Evolutionary conservation across 1,140 invertebrate species (phyloP).

Genomic region (Dreissena polymorpha): DNA sequence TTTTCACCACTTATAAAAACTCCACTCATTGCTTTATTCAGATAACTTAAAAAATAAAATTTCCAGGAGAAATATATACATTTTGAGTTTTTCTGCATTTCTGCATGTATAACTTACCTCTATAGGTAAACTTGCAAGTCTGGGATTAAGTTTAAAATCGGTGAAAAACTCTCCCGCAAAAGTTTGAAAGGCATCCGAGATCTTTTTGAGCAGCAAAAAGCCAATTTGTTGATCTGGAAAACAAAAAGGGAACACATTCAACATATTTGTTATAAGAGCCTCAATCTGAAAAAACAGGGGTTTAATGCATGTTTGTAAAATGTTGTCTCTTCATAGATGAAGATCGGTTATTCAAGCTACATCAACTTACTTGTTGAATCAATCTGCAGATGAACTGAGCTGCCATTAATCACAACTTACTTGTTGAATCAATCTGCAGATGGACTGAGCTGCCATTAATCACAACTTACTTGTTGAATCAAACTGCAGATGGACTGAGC

Average conservation of each 20-base stretch:
- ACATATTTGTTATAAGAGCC: neutral
- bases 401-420: slow-evolving; percentile 47
- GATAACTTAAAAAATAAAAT: too few species aligned
- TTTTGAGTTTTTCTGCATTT: too few species aligned
- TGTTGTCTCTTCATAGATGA: neutral
- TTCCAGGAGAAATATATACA: too few species aligned
- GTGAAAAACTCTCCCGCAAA: slow-evolving; percentile 62
- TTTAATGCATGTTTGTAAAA: slow-evolving; percentile 76
- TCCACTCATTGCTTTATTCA: too few species aligned
- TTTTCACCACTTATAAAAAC: too few species aligned
- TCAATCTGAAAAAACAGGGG: too few species aligned
- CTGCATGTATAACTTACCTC: slow-evolving; percentile 55
- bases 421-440: slow-evolving; percentile 50
- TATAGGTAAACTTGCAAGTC: slow-evolving; percentile 60
- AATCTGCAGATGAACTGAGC: slow-evolving; percentile 42
- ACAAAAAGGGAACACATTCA: neutral
- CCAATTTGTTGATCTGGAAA: slow-evolving; percentile 94
- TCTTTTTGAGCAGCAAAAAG: slow-evolving; percentile 89
- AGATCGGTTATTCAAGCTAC: too few species aligned
- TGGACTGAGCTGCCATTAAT: slow-evolving; percentile 47
- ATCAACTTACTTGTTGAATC: slow-evolving; percentile 50
- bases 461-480: slow-evolving; percentile 51
- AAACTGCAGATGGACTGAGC: slow-evolving; percentile 41
- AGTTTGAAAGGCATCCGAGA: slow-evolving; percentile 90
- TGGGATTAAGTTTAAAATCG: slow-evolving; percentile 52